Evolutionary conservation across 2,113 vertebrate genomes (phyloP).

Genomic region (Bubo scandiacus): DNA sequence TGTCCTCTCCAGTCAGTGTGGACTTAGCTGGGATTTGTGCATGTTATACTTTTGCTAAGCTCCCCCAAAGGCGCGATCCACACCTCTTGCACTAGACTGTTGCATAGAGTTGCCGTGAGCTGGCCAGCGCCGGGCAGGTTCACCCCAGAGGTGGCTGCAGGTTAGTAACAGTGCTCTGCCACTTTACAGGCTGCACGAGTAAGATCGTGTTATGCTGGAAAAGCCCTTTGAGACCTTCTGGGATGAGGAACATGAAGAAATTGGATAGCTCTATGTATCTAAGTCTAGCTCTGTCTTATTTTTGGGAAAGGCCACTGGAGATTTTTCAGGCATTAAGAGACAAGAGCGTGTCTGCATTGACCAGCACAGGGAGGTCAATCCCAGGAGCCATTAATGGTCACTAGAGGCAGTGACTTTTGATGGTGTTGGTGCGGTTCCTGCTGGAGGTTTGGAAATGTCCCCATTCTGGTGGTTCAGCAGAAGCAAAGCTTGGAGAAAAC

Average conservation of each 20-base stretch:
- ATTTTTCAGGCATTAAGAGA: not conserved
- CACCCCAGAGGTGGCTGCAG: not conserved
- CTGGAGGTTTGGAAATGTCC: not conserved
- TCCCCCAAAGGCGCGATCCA: not conserved
- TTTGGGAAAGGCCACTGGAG: not conserved
- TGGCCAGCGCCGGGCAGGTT: not conserved
- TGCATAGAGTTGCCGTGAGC: not conserved
- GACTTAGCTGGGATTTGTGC: not conserved
- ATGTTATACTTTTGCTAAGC: not conserved
- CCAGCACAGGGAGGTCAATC: not conserved
- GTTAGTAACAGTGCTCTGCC: slow-evolving; percentile 21
- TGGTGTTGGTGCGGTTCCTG: not conserved
- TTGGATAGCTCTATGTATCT: not conserved
- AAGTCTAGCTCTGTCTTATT: not conserved
- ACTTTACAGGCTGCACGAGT: not conserved
- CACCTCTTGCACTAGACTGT: not conserved
- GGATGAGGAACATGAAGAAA: not conserved
- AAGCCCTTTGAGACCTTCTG: slow-evolving; percentile 28
- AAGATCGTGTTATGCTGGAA: not conserved
- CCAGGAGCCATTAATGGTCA: not conserved
- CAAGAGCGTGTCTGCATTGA: accelerated
- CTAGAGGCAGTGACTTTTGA: not conserved
- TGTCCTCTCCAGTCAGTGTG: not conserved
- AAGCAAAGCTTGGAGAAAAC: not conserved
- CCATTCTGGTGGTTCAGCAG: not conserved